Conservation (phyloP, 2,113 vertebrate genomes). For the Corvus moneduloides region DNA sequence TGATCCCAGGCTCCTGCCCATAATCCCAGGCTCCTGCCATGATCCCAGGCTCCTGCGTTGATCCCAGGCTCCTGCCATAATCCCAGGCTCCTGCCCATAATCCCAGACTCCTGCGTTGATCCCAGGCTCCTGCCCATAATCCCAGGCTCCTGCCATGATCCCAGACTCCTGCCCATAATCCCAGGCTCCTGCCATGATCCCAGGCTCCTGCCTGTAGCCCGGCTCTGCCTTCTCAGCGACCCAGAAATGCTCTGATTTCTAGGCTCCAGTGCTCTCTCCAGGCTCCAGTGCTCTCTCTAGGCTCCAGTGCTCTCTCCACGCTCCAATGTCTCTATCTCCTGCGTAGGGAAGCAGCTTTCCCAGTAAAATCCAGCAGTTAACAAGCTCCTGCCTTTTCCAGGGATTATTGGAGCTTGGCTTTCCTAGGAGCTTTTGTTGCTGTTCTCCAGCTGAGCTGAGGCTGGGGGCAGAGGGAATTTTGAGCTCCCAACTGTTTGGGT, state of each 20-base stretch:
- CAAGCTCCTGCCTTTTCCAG: constrained; percentile 17
- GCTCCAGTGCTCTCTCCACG: not conserved
- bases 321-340: not conserved
- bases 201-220: not conserved
- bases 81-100: not conserved
- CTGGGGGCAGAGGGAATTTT: constrained; percentile 32
- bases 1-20: fast-evolving
- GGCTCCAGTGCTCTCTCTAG: not conserved
- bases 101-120: too few species aligned
- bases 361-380: constrained; percentile 29
- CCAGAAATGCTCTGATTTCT: not conserved
- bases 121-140: too few species aligned
- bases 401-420: constrained; percentile 42
- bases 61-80: not conserved
- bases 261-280: not conserved
- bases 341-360: not conserved
- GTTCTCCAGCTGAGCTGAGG: constrained; percentile 56
- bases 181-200: not conserved
- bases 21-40: not conserved
- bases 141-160: too few species aligned
- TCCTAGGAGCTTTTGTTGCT: constrained; percentile 36
- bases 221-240: not conserved
- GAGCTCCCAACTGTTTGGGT: constrained; percentile 52
- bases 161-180: not conserved
- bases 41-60: fast-evolving